Evolutionary conservation across 2,113 vertebrate genomes (phyloP), one percentile per base, ranked within the genome.

Genomic region (Tricholaema leucomelas): DNA sequence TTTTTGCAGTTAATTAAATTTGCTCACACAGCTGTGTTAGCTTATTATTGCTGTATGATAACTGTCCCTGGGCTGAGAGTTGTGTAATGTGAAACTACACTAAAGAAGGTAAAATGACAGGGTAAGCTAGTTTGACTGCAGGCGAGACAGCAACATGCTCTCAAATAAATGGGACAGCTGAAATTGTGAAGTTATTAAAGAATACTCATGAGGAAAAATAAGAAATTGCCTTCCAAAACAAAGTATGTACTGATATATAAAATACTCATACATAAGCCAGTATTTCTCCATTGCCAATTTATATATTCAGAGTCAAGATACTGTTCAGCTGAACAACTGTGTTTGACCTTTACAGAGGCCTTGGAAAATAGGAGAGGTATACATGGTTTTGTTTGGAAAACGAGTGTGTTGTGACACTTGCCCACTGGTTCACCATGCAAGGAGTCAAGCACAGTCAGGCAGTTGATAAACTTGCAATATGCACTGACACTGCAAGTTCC

Each of bases 1-100:
- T 82, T 82, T 94, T 44, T 94, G 67, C 86, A 85, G 82, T 93
- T 95, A 97, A 97, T 97, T 96, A 95, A 92, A 96, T 96, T 85
- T 95, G 66, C 90, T 96, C 85, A 66, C 81, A 93, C 50, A 90
- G 92, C 85, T 83, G 64, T 44, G 19, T 80, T 94, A 94, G 84
- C 79, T 93, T 92, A 87, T 94, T 94, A 96, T 93, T 92, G 93
- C 83, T 88, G 64, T 79, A 93, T 85, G 91, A 93, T 95, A 95
- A 97, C 81, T 77, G 94, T 94, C 80, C 92, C 87, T 82, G 85
- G 81, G 78, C 44, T 92, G 95, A 94, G 78, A 95, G 93, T 67
- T 81, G 80, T 64, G 83, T 70, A 90, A 93, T 23, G 75, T 76
- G 81, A 85, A 86, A 76, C 70, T 82, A 79, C 85, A 59, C 93